These are phyloP conservation scores for Monochamus alternatus DNA, from an alignment of 2,888 invertebrate genomes.

Conservation along the genomic window DNA sequence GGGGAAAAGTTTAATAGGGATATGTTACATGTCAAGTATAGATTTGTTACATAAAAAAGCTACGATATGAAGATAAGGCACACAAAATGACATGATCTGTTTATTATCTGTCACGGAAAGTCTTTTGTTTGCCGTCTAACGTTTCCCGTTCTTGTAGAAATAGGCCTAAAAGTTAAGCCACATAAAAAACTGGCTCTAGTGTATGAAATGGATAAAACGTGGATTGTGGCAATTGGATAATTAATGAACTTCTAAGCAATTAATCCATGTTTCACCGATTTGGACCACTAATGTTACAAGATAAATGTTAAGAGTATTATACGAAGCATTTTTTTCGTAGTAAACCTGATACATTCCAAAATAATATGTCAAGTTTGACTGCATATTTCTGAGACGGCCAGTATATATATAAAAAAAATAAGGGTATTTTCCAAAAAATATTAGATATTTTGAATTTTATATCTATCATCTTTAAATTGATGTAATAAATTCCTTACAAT, in stretches of 20 bases:
- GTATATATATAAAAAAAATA: too few species aligned
- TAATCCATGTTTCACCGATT: neutral
- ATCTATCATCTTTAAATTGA: too few species aligned
- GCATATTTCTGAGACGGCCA: too few species aligned
- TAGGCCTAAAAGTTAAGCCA: slow-evolving; percentile 38
- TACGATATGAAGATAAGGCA: slow-evolving; percentile 44
- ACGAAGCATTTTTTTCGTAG: neutral
- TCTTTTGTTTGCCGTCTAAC: slow-evolving; percentile 34
- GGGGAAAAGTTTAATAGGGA: slow-evolving; percentile 38
- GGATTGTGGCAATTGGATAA: neutral
- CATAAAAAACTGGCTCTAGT: neutral
- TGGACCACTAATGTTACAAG: neutral
- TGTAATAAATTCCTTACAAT: too few species aligned
- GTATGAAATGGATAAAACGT: neutral
- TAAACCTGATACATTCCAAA: neutral
- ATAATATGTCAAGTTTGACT: neutral
- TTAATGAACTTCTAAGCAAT: neutral
- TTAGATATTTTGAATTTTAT: too few species aligned
- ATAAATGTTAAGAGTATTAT: neutral
- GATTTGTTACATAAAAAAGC: slow-evolving; percentile 25
- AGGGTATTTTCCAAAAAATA: too few species aligned
- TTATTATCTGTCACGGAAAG: slow-evolving; percentile 38
- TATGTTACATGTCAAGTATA: slow-evolving; percentile 41
- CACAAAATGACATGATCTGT: slow-evolving; percentile 39
- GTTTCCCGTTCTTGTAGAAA: slow-evolving; percentile 37